Evolutionary conservation across 2,888 invertebrate genomes (phyloP).

Genomic region (Mechanitis messenoides): DNA sequence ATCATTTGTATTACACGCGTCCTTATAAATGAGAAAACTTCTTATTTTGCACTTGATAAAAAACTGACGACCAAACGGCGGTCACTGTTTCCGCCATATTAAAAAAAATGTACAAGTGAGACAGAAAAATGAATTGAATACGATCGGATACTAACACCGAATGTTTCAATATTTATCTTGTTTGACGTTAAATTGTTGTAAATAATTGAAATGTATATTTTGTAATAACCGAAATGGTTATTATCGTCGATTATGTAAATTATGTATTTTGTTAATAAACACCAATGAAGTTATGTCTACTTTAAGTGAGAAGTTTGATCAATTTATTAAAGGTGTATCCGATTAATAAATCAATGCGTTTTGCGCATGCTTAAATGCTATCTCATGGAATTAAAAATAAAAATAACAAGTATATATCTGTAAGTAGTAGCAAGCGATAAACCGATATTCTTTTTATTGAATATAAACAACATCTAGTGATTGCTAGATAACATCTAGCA

Average conservation of each 20-base stretch:
- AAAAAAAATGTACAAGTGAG: constrained; percentile 57
- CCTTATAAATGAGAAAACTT: constrained; percentile 44
- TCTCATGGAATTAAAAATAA: neutral
- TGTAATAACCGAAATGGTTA: too few relatives aligned
- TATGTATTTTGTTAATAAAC: neutral
- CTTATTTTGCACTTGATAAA: constrained; percentile 51
- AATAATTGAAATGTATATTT: too few relatives aligned
- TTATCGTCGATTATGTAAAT: too few relatives aligned
- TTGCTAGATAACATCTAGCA: too few relatives aligned
- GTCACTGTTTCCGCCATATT: constrained; percentile 76
- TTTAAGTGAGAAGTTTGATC: neutral
- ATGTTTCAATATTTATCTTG: constrained; percentile 4
- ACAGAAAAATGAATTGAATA: constrained; percentile 44
- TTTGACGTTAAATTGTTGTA: neutral
- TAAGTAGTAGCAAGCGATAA: too few relatives aligned
- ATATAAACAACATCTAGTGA: too few relatives aligned
- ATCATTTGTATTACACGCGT: constrained; percentile 49
- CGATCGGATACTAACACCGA: constrained; percentile 34
- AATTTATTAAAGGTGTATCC: neutral
- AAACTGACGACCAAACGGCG: constrained; percentile 67
- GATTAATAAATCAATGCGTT: neutral
- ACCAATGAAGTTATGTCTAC: neutral
- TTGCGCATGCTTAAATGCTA: constrained; percentile 7
- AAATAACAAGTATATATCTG: too few relatives aligned
- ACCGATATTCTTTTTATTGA: too few relatives aligned